Percentiles rank a stretch among this genome's conserved stretches.
phyloP scores from a whole-genome alignment of 2,113 vertebrate genomes.

The Holacanthus passer region DNA sequence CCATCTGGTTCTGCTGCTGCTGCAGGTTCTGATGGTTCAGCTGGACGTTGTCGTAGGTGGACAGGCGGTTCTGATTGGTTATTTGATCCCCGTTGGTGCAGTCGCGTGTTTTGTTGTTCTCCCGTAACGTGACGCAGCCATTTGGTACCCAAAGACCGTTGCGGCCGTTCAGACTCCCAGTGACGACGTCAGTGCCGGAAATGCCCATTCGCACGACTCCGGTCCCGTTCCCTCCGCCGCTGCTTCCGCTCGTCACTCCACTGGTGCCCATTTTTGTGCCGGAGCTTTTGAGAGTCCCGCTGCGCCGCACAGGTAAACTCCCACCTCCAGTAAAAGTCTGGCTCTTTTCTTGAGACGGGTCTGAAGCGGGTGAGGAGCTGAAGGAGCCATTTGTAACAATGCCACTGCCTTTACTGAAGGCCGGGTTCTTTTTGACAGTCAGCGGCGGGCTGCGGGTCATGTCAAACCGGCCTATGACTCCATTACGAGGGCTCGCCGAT shows the following conservation, averaged over 20 bases:
- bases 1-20: slow-evolving; percentile 76
- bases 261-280: slow-evolving; percentile 96
- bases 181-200: slow-evolving; percentile 84
- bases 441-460: slow-evolving; percentile 91
- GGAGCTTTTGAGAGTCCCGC: slow-evolving; percentile 87
- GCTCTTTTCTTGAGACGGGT: slow-evolving; percentile 86
- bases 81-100: slow-evolving; percentile 73
- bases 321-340: slow-evolving; percentile 81
- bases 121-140: slow-evolving; percentile 91
- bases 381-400: slow-evolving; percentile 99
- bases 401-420: slow-evolving; percentile 95
- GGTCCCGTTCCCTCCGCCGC: slow-evolving; percentile 55
- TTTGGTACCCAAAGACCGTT: slow-evolving; percentile 88
- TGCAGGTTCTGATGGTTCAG: slow-evolving; percentile 88
- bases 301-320: slow-evolving; percentile 85
- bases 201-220: slow-evolving; percentile 88
- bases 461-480: slow-evolving; percentile 86
- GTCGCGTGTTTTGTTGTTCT: slow-evolving; percentile 88
- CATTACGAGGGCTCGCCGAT: slow-evolving; percentile 89
- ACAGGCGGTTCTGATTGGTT: slow-evolving; percentile 90
- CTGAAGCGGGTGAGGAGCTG: slow-evolving; percentile 89
- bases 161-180: slow-evolving; percentile 79
- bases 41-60: slow-evolving; percentile 97
- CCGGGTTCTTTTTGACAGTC: slow-evolving; percentile 94
- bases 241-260: slow-evolving; percentile 85